These are phyloP conservation scores for Stegophylla sp. DNA, from an alignment of 2,888 invertebrate species.

Conservation along the genomic window DNA sequence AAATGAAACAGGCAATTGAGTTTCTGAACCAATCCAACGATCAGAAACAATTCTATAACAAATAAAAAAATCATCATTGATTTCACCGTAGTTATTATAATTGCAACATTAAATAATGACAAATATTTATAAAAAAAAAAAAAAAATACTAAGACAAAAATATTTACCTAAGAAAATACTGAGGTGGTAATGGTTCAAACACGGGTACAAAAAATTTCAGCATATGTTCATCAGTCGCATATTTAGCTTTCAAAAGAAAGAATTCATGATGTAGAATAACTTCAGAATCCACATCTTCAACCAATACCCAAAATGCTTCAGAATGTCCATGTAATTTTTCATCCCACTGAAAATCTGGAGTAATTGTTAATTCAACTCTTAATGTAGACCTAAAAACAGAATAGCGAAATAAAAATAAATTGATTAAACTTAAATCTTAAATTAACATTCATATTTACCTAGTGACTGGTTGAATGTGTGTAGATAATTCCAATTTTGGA, in stretches of 20 bases:
- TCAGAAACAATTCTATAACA: constrained; percentile 78
- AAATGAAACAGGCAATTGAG: constrained; percentile 95
- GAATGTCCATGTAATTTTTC: constrained; percentile 83
- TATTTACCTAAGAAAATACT: constrained; percentile 81
- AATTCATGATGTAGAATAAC: constrained; percentile 94
- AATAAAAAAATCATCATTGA: neutral
- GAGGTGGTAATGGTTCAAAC: constrained; percentile 97
- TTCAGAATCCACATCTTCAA: constrained; percentile 87
- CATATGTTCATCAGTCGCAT: constrained; percentile 90
- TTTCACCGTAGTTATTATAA: no score
- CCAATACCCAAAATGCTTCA: constrained; percentile 87
- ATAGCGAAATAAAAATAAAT: neutral
- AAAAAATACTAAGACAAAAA: neutral
- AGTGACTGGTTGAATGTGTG: constrained; percentile 98
- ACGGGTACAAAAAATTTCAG: constrained; percentile 98
- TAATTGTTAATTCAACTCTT: constrained; percentile 93
- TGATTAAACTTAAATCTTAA: neutral
- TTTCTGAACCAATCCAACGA: constrained; percentile 93
- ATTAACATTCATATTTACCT: constrained; percentile 63
- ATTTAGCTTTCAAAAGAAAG: constrained; percentile 93
- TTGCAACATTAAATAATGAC: neutral
- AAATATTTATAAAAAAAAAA: neutral
- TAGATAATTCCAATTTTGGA: constrained; percentile 93
- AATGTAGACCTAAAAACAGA: constrained; percentile 74
- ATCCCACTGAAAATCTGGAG: constrained; percentile 99